Percentiles rank a stretch among this genome's conserved stretches.
Conservation (phyloP, 2,113 vertebrate genomes). For the Pseudonaja textilis region DNA sequence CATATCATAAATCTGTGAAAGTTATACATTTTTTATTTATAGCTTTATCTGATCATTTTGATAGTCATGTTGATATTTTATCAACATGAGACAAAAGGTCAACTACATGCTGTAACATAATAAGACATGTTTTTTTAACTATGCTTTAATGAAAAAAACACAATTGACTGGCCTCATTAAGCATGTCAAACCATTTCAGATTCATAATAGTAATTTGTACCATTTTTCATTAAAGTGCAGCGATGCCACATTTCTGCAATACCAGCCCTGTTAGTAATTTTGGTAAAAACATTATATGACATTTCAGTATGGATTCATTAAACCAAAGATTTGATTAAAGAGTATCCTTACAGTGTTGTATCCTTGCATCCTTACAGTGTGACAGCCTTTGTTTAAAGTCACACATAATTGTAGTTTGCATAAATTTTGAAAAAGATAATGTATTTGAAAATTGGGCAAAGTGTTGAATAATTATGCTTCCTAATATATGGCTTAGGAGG, state of each 20-base stretch:
- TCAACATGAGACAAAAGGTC: neutral
- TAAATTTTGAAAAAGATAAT: neutral
- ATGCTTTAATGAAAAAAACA: neutral
- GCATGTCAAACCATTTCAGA: neutral
- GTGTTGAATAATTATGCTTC: neutral
- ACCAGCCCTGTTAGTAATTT: neutral
- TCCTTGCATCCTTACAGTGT: neutral
- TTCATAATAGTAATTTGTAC: neutral
- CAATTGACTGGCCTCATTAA: neutral
- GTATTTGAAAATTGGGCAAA: neutral
- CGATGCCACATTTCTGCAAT: neutral
- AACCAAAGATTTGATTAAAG: neutral
- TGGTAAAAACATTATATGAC: neutral
- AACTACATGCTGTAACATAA: neutral
- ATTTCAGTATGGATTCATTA: neutral
- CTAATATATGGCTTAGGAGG: neutral
- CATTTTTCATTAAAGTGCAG: neutral
- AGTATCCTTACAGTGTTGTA: neutral
- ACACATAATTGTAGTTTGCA: neutral
- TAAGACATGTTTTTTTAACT: neutral
- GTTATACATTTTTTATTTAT: neutral
- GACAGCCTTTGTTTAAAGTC: neutral
- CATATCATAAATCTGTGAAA: neutral
- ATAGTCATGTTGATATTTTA: neutral
- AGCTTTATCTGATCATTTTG: neutral